A percentile compares a stretch with the other conserved stretches of the same genome.
Evolutionary conservation across 2,113 vertebrate species (phyloP).

Genomic region (Urocynchramus pylzowi): DNA sequence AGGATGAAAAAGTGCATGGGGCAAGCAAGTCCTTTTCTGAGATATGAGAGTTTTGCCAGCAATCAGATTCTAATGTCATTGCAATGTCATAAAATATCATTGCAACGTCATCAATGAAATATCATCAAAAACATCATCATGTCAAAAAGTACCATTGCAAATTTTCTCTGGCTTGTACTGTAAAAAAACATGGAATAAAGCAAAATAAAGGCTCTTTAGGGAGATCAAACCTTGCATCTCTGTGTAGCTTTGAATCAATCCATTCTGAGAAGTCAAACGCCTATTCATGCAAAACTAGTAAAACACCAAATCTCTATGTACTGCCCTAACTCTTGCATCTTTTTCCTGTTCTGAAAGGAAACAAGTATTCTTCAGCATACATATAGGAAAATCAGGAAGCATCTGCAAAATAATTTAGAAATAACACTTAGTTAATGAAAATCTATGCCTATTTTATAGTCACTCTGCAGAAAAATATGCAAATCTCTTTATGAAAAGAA

Average conservation of each 20-base stretch:
- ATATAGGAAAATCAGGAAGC: neutral
- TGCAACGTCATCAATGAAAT: neutral
- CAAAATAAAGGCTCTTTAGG: neutral
- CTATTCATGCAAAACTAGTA: neutral
- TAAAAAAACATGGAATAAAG: neutral
- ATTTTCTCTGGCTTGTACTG: neutral
- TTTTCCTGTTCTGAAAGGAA: neutral
- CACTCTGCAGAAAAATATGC: neutral
- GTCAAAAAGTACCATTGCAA: neutral
- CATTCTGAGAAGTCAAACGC: neutral
- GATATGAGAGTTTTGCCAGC: neutral
- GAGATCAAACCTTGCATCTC: neutral
- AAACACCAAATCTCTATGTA: neutral
- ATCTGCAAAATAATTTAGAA: neutral
- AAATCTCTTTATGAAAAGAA: neutral
- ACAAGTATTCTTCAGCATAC: neutral
- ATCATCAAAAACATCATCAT: neutral
- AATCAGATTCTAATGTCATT: neutral
- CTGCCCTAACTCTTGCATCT: neutral
- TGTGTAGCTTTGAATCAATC: neutral
- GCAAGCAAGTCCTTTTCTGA: neutral
- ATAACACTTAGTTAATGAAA: neutral
- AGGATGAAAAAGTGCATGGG: neutral
- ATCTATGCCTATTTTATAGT: neutral
- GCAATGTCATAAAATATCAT: neutral